Evolutionary conservation across 2,888 invertebrate genomes (phyloP), one percentile per base, ranked within the genome.

Genomic region (Balanococcus diminutus): DNA sequence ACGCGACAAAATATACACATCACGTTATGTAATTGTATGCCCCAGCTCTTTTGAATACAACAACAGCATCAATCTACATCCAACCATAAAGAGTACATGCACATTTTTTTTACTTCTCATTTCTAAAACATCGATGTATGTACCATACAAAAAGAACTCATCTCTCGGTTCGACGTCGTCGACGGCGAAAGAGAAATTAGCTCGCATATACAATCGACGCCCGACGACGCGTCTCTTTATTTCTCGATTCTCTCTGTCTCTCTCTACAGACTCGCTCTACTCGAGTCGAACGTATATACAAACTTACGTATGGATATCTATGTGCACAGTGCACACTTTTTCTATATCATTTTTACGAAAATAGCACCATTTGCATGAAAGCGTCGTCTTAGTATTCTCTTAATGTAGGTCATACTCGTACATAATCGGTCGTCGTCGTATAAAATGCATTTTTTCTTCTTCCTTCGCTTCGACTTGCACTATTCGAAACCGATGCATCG

Each of bases 321-420:
- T 14, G 19, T 19, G 14, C 51, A 19, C 51, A n/a, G n/a, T n/a
- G n/a, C 8, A 6, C 67, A 28, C 4, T 31, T 72, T 72, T 16
- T 14, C 31, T 1, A 22, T 31, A 31, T 72, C 72, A 72, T 72
- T 72, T 72, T 31, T 72, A 72, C 72, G 8, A 72, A 72, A 31
- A 72, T 72, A 72, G 72, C 31, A 72, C 56, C 19, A 56, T 72
- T 16, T 72, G 72, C 72, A 72, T 72, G 31, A 31, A 31, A 28
- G 16, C 28, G 72, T 72, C 72, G 61, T 42, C 42, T n/a, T 61
- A n/a, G 72, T 56, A 56, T n/a, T n/a, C 72, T 72, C 31, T 72
- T 32, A 31, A 72, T 31, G 16, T 72, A 72, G 72, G 72, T 72
- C 72, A 67, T n/a, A 28, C n/a, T n/a, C n/a, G n/a, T 56, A 56